Base-by-base conservation (phyloP, 1,140 invertebrate species). In the Copidosoma floridanum region DNA sequence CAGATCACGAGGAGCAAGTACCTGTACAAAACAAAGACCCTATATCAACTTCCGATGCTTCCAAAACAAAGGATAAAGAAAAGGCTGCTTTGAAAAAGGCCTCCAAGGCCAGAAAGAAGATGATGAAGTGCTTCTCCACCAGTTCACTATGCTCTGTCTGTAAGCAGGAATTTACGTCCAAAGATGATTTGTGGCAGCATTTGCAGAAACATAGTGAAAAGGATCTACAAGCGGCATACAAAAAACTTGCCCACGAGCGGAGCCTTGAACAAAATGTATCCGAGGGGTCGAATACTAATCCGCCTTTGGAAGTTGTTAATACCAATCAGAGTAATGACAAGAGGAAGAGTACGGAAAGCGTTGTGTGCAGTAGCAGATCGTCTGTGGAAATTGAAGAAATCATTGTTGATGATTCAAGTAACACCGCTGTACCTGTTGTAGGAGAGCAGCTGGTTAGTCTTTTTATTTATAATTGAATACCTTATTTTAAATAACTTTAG, bases 171-270 rank as follows among this genome's bases (percentile, higher is more conserved):
- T 76, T 71, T 59, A 58, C 67, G 3, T 62, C 65, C 1, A 66
- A 61, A 43, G 63, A 65, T 18, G 58, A 58, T 27, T 44, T 79
- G 0, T 72, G 71, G n/a, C 65, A 71, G 26, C 77, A 79, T 46
- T 65, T 78, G 10, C 71, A 66, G 18, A 68, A 65, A 1, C 77
- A 80, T 38, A 78, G 71, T 7, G 65, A 74, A 27, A 40, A 3
- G 7, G 76, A 80, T 29, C 47, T 76, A 5, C 70, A 74, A 54
- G 51, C 68, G 16, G 70, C 72, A 0, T 75, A 67, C 23, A 63
- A 63, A 50, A 38, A n/a, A 48, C n/a, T n/a, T n/a, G n/a, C n/a
- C n/a, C n/a, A n/a, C n/a, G n/a, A n/a, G n/a, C n/a, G n/a, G n/a
- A n/a, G 37, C 10, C 38, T 10, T 21, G 47, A 41, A 57, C n/a